Conservation (phyloP, 1,140 invertebrate species). For the Reticulitermes speratus region DNA sequence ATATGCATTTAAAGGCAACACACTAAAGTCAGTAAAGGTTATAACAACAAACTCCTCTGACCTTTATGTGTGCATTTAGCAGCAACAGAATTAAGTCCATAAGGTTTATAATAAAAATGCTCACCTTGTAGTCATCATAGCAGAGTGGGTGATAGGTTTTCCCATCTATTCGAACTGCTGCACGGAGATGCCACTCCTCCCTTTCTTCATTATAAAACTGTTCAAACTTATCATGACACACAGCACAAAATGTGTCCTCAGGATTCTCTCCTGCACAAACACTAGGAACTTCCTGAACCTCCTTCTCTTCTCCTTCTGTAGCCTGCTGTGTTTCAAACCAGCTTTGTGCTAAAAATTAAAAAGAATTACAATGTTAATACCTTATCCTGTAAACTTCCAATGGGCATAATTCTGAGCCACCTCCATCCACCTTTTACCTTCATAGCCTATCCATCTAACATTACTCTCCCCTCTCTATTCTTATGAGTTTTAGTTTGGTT, state of each 20-base stretch:
- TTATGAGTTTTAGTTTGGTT: too few relatives aligned
- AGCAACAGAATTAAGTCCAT: too few relatives aligned
- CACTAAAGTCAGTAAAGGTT: too few relatives aligned
- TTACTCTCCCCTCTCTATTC: too few relatives aligned
- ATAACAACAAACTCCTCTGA: too few relatives aligned
- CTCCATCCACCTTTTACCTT: too few relatives aligned
- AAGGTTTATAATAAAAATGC: background rate
- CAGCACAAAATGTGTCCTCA: conserved; percentile 70
- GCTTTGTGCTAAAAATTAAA: conserved; percentile 68
- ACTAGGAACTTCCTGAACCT: conserved; percentile 57
- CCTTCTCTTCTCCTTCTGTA: conserved; percentile 53
- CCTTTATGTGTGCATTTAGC: too few relatives aligned
- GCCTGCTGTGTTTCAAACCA: conserved; percentile 77
- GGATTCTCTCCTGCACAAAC: conserved; percentile 59
- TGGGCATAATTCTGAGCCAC: too few relatives aligned
- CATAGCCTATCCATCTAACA: too few relatives aligned
- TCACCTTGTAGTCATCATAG: conserved; percentile 66
- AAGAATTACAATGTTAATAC: conserved; percentile 26
- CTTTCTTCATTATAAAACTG: conserved; percentile 93
- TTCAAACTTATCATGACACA: conserved; percentile 89
- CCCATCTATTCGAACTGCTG: conserved; percentile 74
- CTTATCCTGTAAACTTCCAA: too few relatives aligned
- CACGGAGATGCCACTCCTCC: conserved; percentile 92
- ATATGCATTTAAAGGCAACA: too few relatives aligned
- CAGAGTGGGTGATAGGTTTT: conserved; percentile 89